phyloP scores from a whole-genome alignment of 2,888 invertebrate species.

The Rhagophthalmus giganteus region DNA sequence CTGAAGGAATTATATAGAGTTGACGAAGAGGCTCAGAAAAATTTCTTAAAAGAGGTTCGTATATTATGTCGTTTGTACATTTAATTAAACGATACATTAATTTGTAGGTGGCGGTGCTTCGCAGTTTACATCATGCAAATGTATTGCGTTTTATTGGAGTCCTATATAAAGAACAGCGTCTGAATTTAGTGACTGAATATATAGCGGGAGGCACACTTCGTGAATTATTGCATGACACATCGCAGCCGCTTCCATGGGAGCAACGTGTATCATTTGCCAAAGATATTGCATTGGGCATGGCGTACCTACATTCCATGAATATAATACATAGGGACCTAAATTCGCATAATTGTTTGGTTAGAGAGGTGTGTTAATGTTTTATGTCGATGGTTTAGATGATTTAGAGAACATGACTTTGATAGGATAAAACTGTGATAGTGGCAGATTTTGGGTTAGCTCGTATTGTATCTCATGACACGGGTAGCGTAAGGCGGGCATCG shows the following conservation, averaged over 20 bases:
- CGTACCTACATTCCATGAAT: constrained; percentile 91
- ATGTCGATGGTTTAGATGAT: not conserved
- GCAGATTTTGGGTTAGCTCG: constrained; percentile 94
- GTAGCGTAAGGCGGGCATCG: constrained; percentile 48
- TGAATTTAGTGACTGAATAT: constrained; percentile 91
- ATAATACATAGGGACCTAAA: constrained; percentile 95
- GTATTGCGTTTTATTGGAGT: constrained; percentile 91
- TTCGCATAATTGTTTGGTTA: constrained; percentile 91
- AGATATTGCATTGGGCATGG: constrained; percentile 92
- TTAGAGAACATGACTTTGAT: too few relatives aligned
- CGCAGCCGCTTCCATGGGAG: constrained; percentile 74
- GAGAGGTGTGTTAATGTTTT: constrained; percentile 63
- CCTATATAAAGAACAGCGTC: constrained; percentile 86
- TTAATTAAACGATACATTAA: too few relatives aligned
- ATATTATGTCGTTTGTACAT: not conserved
- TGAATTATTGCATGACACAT: constrained; percentile 76
- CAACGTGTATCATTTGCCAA: constrained; percentile 82
- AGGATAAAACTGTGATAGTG: constrained; percentile 90
- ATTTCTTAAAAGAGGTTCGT: constrained; percentile 85
- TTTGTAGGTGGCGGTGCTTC: constrained; percentile 81
- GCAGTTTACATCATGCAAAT: constrained; percentile 86
- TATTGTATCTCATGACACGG: constrained; percentile 65
- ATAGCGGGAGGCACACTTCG: constrained; percentile 90
- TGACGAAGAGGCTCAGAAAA: constrained; percentile 92
- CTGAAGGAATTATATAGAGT: constrained; percentile 88